Conservation (phyloP, 2,113 vertebrate genomes). For the Poeciliopsis prolifica region DNA sequence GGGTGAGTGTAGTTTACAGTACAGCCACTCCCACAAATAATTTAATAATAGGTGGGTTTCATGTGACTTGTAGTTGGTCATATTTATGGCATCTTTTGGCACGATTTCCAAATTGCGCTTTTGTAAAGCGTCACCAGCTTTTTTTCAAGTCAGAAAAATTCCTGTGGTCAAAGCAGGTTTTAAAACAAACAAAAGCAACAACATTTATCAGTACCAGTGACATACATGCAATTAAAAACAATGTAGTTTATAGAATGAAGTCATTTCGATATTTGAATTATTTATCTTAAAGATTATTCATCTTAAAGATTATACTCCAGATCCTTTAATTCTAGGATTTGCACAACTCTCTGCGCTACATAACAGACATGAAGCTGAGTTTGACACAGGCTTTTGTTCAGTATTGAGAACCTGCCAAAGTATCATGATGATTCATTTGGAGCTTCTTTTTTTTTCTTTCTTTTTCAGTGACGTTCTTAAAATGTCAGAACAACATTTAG, state of each 20-base stretch:
- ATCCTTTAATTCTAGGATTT: not conserved
- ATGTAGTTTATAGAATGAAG: too few species aligned
- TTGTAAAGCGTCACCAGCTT: not conserved
- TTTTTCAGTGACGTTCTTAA: not conserved
- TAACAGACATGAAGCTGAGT: too few species aligned
- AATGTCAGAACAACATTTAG: not conserved
- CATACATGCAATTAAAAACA: too few species aligned
- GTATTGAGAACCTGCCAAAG: not conserved
- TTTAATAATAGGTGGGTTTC: not conserved
- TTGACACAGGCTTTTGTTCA: not conserved
- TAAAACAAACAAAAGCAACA: not conserved
- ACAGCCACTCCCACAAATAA: slow-evolving; percentile 2
- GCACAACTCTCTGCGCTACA: too few species aligned
- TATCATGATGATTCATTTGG: not conserved
- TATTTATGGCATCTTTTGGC: slow-evolving; percentile 16
- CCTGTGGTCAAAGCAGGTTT: not conserved
- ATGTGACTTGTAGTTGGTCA: not conserved
- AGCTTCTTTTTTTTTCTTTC: not conserved
- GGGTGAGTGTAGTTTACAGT: not conserved
- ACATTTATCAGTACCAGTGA: not conserved
- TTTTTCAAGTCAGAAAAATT: not conserved
- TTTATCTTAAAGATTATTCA: not conserved
- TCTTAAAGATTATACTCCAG: not conserved
- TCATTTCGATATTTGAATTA: not conserved
- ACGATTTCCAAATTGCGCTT: not conserved